These are phyloP conservation scores for Cryptoleucopteryx plumbea DNA, from an alignment of 2,113 vertebrate genomes.

Conservation along the genomic window DNA sequence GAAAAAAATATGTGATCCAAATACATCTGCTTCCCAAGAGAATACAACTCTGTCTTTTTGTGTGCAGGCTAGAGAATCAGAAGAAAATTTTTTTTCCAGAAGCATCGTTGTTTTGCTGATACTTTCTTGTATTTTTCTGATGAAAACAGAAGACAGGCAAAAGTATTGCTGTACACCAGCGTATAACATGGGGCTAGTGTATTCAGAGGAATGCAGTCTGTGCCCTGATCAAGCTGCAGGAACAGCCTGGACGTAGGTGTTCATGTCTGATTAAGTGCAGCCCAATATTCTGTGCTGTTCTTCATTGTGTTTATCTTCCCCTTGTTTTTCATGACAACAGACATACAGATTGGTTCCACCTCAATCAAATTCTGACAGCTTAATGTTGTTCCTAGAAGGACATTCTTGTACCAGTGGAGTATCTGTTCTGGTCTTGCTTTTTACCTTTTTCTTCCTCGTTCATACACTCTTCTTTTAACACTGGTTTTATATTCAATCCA, in stretches of 20 bases:
- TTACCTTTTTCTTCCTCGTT: not conserved
- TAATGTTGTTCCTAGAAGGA: not conserved
- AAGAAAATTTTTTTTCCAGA: not conserved
- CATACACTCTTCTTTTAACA: not conserved
- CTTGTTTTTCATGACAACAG: not conserved
- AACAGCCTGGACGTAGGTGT: not conserved
- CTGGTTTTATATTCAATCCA: not conserved
- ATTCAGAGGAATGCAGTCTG: not conserved
- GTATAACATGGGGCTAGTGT: not conserved
- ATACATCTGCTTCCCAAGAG: not conserved
- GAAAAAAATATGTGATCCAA: constrained; percentile 3
- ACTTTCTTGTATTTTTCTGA: not conserved
- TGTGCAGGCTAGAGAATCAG: not conserved
- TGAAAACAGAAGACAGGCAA: not conserved
- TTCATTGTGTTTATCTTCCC: not conserved
- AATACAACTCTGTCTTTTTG: constrained; percentile 22
- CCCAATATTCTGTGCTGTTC: not conserved
- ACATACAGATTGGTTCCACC: not conserved
- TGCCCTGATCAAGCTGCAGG: not conserved
- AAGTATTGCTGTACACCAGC: not conserved
- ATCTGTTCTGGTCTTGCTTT: not conserved
- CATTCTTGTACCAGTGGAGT: not conserved
- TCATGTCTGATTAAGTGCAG: not conserved
- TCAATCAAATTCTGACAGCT: not conserved
- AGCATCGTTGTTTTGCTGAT: not conserved